Evolutionary conservation across 2,113 vertebrate genomes (phyloP), one percentile per base, ranked within the genome.

Genomic region (Lasiurus cinereus): DNA sequence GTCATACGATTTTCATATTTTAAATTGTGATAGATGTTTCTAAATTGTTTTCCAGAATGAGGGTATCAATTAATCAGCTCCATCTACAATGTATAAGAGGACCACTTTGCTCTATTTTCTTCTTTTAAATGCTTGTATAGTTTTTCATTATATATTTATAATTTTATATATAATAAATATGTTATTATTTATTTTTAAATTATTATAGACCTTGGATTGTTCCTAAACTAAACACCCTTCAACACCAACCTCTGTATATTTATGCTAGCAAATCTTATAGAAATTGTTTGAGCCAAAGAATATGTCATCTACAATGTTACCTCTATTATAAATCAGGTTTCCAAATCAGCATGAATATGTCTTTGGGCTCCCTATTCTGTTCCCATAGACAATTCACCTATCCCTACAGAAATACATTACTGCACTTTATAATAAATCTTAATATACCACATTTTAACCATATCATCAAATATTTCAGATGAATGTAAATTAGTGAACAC

Each of bases 361-460:
- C 72, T 76, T 39, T n/a, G 27, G 29, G 5, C 8, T 90, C 31
- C 54, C 29, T 43, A 19, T 24, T 48, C 29, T 59, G 27, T 64
- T 33, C 19, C 33, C 43, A 54, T 43, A 66, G n/a, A 82, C 2
- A 82, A 48, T 66, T 66, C 9, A 70, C 7, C 33, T 31, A 74
- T 56, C n/a, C 36, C 19, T 85, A 76, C 31, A n/a, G 22, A 74
- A 90, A 52, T 36, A 48, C 52, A 59, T 86, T 13, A 24, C 43
- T 86, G 46, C 31, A 36, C 15, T 95, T 21, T 48, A n/a, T n/a
- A 73, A 69, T 77, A 92, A 86, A 67, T 39, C 31, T 86, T 50
- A 86, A 39, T 48, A n/a, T 82, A 62, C 36, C 46, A 90, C 27
- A 50, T 36, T 31, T 54, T 54, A 18, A 52, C 33, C 56, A 88